Percentiles rank a stretch among this genome's conserved stretches.
Conservation (phyloP, 1,140 invertebrate genomes). For the Muscidifurax raptorellus region DNA sequence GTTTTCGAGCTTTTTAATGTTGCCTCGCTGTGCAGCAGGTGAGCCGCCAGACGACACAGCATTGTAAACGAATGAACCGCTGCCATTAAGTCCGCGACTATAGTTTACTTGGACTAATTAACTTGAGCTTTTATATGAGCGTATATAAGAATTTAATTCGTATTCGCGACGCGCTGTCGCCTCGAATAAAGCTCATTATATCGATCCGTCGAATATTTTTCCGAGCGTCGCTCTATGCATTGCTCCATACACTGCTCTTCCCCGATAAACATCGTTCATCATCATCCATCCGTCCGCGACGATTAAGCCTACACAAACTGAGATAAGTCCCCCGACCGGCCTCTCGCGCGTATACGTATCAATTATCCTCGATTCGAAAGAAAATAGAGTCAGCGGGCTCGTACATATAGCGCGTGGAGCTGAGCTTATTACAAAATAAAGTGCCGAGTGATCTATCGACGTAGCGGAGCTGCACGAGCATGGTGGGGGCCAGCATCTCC, state of each 20-base stretch:
- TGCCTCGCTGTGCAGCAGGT: neutral
- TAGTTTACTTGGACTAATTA: neutral
- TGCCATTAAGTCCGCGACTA: conserved; percentile 20
- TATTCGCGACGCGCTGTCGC: too few relatives aligned
- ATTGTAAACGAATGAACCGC: conserved; percentile 28
- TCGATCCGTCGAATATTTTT: neutral
- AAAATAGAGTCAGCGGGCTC: neutral
- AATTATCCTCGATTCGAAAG: conserved; percentile 27
- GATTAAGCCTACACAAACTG: conserved; percentile 7
- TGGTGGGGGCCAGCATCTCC: too few relatives aligned
- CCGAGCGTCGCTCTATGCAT: neutral
- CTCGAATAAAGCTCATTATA: too few relatives aligned
- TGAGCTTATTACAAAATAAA: conserved; percentile 37
- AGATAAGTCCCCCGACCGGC: neutral
- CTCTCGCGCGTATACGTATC: conserved; percentile 26
- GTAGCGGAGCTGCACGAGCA: neutral
- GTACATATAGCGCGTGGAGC: neutral
- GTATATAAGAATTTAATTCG: too few relatives aligned
- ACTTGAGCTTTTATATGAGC: too few relatives aligned
- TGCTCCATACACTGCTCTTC: neutral
- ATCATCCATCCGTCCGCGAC: conserved; percentile 23
- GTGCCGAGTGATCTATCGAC: conserved; percentile 24
- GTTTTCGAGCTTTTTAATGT: conserved; percentile 29
- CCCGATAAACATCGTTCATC: conserved; percentile 22
- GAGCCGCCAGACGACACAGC: neutral